Evolutionary conservation across 2,888 invertebrate genomes (phyloP), one percentile per base, ranked within the genome.

Genomic region (Temnothorax unifasciatus): DNA sequence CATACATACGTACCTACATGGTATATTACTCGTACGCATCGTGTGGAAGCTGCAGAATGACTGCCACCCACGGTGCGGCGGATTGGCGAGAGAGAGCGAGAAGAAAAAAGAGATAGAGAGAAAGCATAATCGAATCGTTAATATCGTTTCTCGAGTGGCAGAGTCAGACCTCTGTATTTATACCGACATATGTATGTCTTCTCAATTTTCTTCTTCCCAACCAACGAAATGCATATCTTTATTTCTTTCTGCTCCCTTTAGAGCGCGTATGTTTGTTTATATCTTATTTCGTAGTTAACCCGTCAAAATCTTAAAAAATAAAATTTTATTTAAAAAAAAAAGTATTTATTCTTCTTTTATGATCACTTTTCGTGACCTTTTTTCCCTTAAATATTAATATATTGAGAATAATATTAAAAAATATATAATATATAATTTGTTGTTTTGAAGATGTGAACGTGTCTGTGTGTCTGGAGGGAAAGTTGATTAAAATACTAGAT

Each of bases 71-170:
- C 59, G 57, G 44, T 15, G 79, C 18, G 2, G 57, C 13, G 44
- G 44, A 47, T 66, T 44, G 34, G 29, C 71, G 47, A 64, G 15
- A 21, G 15, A 41, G 41, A 75, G 73, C 21, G 29, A 73, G 41
- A 63, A 66, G 44, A 57, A 61, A 29, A 75, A 57, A 74, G 59
- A 82, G 47, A 54, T 41, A 41, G 54, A 85, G 57, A 85, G 63
- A 75, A 75, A 79, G 69, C 52, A 66, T 66, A 76, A 76, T 76
- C 57, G 76, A 66, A 82, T 44, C 59, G 18, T 77, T 77, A 77
- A 77, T 64, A 76, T 54, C 76, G 29, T 64, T 44, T 66, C 11
- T 8, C 54, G 41, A 66, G 25, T 54, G 64, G 38, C 52, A 52
- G 18, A 52, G 50, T 52, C 18, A 25, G 15, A 59, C 8, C 66